These are phyloP conservation scores for Leptopterna dolabrata DNA, from an alignment of 2,888 invertebrate species.

Conservation along the genomic window DNA sequence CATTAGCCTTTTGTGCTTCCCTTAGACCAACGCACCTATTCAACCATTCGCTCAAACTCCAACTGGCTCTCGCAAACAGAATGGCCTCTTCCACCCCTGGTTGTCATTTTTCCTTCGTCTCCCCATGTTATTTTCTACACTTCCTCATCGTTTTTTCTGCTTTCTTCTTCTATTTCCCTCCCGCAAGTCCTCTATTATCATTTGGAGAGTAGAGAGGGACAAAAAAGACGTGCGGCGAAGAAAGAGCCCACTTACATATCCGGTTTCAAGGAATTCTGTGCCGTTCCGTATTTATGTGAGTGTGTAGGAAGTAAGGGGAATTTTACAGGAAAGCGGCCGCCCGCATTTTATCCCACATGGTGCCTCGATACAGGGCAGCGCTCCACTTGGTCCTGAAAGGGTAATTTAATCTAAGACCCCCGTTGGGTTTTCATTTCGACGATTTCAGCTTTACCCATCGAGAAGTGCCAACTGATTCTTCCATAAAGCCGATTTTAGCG, in stretches of 20 bases:
- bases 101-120: constrained; percentile 24
- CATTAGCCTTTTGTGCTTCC: constrained; percentile 22
- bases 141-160: background rate
- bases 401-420: constrained; percentile 9
- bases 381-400: background rate
- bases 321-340: background rate
- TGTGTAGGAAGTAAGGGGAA: background rate
- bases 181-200: background rate
- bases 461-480: background rate
- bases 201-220: background rate
- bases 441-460: background rate
- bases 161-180: background rate
- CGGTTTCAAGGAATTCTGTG: constrained; percentile 8
- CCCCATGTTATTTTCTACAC: constrained; percentile 3
- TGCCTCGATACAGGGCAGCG: background rate
- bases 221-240: background rate
- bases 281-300: background rate
- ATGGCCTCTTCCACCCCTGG: background rate
- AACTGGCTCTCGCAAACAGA: constrained; percentile 18
- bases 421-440: background rate
- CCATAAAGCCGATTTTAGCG: background rate
- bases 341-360: background rate
- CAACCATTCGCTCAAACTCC: constrained; percentile 10
- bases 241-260: constrained; percentile 25
- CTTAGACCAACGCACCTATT: constrained; percentile 23